These are phyloP conservation scores for Altica lythri DNA, from an alignment of 2,888 invertebrate genomes.

Conservation along the genomic window DNA sequence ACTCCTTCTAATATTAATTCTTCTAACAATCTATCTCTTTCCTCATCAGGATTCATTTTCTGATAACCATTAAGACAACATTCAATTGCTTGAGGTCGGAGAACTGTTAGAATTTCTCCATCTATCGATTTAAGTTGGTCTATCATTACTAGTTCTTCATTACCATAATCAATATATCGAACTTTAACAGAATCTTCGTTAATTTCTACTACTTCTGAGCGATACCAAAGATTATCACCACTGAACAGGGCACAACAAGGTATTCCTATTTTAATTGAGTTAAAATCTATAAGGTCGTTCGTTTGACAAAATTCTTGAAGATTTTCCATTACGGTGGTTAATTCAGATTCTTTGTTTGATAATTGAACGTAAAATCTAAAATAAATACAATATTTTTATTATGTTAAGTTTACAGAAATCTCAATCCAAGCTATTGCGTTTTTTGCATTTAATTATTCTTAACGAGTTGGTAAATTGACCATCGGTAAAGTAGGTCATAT, in stretches of 20 bases:
- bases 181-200: conserved; percentile 60
- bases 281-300: conserved; percentile 44
- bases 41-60: conserved; percentile 61
- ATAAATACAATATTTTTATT: background rate
- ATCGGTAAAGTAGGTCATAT: too few species aligned
- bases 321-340: conserved; percentile 70
- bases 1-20: conserved; percentile 68
- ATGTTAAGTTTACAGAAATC: too few species aligned
- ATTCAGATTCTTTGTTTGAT: conserved; percentile 63
- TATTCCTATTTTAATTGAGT: conserved; percentile 61
- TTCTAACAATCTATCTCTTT: conserved; percentile 68
- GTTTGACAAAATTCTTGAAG: conserved; percentile 65
- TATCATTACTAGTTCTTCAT: conserved; percentile 76
- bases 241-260: conserved; percentile 82
- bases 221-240: conserved; percentile 85
- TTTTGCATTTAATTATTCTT: too few species aligned
- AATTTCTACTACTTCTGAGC: conserved; percentile 73
- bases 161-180: conserved; percentile 95
- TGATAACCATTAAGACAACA: conserved; percentile 74
- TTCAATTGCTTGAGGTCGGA: conserved; percentile 76
- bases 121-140: conserved; percentile 67
- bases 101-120: conserved; percentile 63
- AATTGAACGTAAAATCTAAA: conserved; percentile 73
- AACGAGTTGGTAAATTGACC: too few species aligned
- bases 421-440: too few species aligned